Evolutionary conservation across 2,113 vertebrate genomes (phyloP).

Genomic region (Sebastes schlegelii): DNA sequence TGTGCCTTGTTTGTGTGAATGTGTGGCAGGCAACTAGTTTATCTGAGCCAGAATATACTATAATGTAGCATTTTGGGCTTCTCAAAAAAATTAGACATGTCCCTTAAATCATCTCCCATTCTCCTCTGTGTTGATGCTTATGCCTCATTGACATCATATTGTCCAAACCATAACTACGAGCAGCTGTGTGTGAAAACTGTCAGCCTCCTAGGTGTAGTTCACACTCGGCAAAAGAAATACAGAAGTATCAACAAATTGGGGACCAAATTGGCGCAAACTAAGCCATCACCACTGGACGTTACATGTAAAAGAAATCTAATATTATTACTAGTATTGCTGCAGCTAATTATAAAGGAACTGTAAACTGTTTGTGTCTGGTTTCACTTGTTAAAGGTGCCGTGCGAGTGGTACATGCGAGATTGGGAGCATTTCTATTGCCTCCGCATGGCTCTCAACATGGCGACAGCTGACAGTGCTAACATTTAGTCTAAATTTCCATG

Average conservation of each 20-base stretch:
- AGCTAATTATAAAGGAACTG: not conserved
- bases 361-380: not conserved
- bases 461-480: too few species aligned
- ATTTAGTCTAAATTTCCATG: not conserved
- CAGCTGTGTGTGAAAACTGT: not conserved
- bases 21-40: not conserved
- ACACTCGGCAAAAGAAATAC: not conserved
- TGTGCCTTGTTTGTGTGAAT: not conserved
- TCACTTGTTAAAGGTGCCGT: not conserved
- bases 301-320: not conserved
- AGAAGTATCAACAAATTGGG: not conserved
- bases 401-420: too few species aligned
- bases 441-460: too few species aligned
- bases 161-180: not conserved
- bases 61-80: not conserved
- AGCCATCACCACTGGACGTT: not conserved
- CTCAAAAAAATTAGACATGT: not conserved
- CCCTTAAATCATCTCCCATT: not conserved
- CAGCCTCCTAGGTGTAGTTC: conserved; percentile 1
- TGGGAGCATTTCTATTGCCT: too few species aligned
- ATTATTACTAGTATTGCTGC: not conserved
- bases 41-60: not conserved
- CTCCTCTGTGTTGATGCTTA: not conserved
- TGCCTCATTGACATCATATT: not conserved
- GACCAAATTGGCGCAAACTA: not conserved